Evolutionary conservation across 2,888 invertebrate species (phyloP), one percentile per base, ranked within the genome.

Genomic region (Nomada ferruginata): DNA sequence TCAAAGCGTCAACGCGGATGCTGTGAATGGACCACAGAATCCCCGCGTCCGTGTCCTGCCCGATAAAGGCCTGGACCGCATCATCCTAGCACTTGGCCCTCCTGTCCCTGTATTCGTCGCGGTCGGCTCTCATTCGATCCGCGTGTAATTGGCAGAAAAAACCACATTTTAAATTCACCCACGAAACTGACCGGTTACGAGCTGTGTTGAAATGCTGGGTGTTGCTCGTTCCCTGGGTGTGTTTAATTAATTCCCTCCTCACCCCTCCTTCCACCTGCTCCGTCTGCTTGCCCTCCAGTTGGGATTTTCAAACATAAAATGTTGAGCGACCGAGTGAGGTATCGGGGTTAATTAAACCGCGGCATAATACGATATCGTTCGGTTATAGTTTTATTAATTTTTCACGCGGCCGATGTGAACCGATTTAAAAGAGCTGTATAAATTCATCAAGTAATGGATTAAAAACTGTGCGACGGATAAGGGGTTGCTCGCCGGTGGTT

Each of bases 1-100:
- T 90, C 90, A 90, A 90, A 90, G 90, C 90, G 89, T 90, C 89
- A 85, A 85, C 85, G 84, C 90, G 87, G 87, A 88, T 87, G 86
- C 83, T 85, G 84, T 82, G 86, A 86, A 88, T 85, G 89, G 87
- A 90, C 90, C 89, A 80, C 88, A 88, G 84, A 73, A 85, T 87
- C 42, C 79, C 82, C 86, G 65, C 53, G 66, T 65, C 44, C 61
- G 78, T 81, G 82, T 86, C 87, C 86, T 79, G 85, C 76, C 72
- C 86, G 83, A 86, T 85, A 85, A 85, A 88, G 85, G 84, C 72
- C 76, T 70, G 68, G 82, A 73, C 70, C 83, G 65, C 72, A 74
- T 77, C 85, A 70, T 79, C 72, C 74, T 81, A 76, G 64, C 79
- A 72, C 81, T 81, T 64, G 76, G 65, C 61, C 61, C 64, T 36